Percentiles rank a stretch among this genome's conserved stretches.
These are phyloP conservation scores for Neomicropteryx cornuta DNA, from an alignment of 1,140 invertebrate genomes.

Conservation along the genomic window DNA sequence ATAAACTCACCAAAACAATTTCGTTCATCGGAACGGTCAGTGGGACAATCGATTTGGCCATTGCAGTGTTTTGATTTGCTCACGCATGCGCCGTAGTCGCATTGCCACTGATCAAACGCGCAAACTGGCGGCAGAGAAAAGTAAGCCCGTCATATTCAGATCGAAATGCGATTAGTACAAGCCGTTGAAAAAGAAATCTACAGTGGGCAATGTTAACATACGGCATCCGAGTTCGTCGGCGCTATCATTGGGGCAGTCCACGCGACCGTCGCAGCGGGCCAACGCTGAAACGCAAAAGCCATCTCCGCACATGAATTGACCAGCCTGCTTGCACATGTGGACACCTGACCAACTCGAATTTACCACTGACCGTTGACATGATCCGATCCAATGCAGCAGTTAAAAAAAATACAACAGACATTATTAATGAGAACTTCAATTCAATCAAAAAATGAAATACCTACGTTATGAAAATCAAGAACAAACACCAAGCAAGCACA, in stretches of 20 bases:
- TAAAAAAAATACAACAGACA: not conserved
- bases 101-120: conserved; percentile 45
- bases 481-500: too few species aligned
- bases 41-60: conserved; percentile 52
- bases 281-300: conserved; percentile 59
- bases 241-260: conserved; percentile 44
- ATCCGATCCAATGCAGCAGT: not conserved
- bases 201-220: too few species aligned
- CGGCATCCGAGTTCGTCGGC: conserved; percentile 45
- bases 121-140: too few species aligned
- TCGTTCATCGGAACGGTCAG: conserved; percentile 57
- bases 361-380: not conserved
- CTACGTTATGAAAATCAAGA: too few species aligned
- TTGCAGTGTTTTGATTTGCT: conserved; percentile 47
- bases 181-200: too few species aligned
- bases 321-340: conserved; percentile 26
- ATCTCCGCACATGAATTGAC: conserved; percentile 44
- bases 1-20: conserved; percentile 50
- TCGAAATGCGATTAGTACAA: too few species aligned
- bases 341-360: conserved; percentile 23
- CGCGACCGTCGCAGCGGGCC: conserved; percentile 39
- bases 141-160: not conserved
- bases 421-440: conserved; percentile 14
- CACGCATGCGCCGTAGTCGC: conserved; percentile 51
- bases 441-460: too few species aligned